Evolutionary conservation across 1,140 invertebrate species (phyloP).

Genomic region (Pectinophora gossypiella): DNA sequence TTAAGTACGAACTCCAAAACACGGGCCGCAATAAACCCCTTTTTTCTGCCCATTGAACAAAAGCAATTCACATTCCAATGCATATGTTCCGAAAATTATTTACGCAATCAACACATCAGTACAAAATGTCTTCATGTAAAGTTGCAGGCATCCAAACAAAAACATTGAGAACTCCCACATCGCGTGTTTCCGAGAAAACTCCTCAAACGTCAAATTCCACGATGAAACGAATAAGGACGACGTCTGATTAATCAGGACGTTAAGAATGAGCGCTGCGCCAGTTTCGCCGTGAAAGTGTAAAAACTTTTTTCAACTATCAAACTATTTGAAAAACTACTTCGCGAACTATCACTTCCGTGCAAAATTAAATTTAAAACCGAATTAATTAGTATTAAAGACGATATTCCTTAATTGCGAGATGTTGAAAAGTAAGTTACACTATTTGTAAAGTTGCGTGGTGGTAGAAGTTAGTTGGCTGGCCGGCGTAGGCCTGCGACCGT

Average conservation of each 20-base stretch:
- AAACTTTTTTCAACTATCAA: not conserved
- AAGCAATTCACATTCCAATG: constrained; percentile 1
- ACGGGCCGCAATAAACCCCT: not conserved
- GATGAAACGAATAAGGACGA: constrained; percentile 51
- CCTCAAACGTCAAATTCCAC: constrained; percentile 52
- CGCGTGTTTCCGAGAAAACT: constrained; percentile 59
- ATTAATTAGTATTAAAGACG: too few species aligned
- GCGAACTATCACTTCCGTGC: not conserved
- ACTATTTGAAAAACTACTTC: too few species aligned
- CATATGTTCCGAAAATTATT: constrained; percentile 15
- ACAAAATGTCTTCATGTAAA: constrained; percentile 65
- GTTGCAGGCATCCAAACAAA: constrained; percentile 27
- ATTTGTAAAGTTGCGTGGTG: not conserved
- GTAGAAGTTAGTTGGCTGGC: constrained; percentile 10
- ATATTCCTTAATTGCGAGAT: too few species aligned
- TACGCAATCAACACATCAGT: constrained; percentile 30
- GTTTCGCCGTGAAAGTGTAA: not conserved
- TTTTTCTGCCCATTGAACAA: not conserved
- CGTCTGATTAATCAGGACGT: constrained; percentile 31
- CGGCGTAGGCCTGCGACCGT: constrained; percentile 56
- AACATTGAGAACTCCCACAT: constrained; percentile 57
- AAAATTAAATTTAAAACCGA: too few species aligned
- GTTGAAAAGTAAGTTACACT: not conserved
- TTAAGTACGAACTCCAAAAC: not conserved
- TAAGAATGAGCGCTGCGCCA: constrained; percentile 44